phyloP scores from a whole-genome alignment of 2,113 vertebrate species.

The Alosa alosa region DNA sequence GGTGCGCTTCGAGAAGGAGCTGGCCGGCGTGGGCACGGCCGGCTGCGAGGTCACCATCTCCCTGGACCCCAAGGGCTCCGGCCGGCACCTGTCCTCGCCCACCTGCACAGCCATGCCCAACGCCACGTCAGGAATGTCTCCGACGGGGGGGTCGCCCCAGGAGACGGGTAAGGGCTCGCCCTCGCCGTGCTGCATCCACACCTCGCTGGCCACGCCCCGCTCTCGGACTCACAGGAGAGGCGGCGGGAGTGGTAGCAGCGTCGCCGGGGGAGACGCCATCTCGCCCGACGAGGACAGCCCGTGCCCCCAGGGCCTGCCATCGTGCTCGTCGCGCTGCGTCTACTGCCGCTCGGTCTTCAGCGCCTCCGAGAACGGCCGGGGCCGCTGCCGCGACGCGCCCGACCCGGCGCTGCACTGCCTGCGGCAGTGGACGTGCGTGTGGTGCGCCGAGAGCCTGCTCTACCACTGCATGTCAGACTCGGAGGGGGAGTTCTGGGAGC shows the following conservation, averaged over 20 bases:
- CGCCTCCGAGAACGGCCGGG: conserved; percentile 82
- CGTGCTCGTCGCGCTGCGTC: conserved; percentile 81
- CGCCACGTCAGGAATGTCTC: conserved; percentile 62
- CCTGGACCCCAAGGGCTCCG: conserved; percentile 72
- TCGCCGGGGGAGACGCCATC: conserved; percentile 54
- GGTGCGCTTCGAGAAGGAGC: conserved; percentile 81
- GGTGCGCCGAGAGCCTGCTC: conserved; percentile 91
- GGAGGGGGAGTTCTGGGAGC: conserved; percentile 92
- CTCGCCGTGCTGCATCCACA: conserved; percentile 77
- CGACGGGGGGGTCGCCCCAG: conserved; percentile 69
- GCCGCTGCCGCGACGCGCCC: conserved; percentile 85
- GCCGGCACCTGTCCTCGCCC: conserved; percentile 65
- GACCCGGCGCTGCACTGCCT: conserved; percentile 85
- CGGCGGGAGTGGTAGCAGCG: conserved; percentile 48
- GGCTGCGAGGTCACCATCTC: conserved; percentile 72
- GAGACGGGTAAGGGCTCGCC: conserved; percentile 71
- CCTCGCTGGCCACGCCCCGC: conserved; percentile 71
- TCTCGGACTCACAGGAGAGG: conserved; percentile 77
- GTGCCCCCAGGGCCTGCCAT: conserved; percentile 71
- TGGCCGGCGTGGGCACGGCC: conserved; percentile 66
- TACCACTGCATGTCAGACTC: conserved; percentile 96
- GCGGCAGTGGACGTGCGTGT: conserved; percentile 87
- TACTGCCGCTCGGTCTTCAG: conserved; percentile 90
- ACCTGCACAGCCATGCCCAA: conserved; percentile 69
- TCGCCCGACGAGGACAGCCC: conserved; percentile 76